These are phyloP conservation scores for Aphrocallistes beatrix DNA, from an alignment of 37 sponge, comb jelly and placozoan species.

Conservation along the genomic window DNA sequence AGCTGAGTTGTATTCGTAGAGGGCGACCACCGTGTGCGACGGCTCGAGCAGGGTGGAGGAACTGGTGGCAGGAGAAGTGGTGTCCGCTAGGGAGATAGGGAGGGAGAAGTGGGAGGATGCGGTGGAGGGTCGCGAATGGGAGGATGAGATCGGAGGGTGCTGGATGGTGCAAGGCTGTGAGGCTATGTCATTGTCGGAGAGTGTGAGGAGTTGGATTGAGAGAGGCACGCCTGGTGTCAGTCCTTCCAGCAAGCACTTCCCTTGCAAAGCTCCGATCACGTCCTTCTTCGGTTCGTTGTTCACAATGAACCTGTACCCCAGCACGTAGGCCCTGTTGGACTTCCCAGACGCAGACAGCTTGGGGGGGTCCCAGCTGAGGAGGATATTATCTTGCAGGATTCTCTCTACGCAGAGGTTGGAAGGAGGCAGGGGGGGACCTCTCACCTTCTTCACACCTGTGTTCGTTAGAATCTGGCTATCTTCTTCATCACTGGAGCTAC, in stretches of 20 bases:
- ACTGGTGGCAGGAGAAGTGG: not conserved
- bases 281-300: conserved; percentile 8
- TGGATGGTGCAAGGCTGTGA: not conserved
- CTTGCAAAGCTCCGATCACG: not conserved
- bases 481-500: not conserved
- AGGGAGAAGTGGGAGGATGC: not conserved
- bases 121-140: not conserved
- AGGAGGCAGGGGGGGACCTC: not conserved
- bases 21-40: conserved; percentile 29
- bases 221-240: not conserved
- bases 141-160: not conserved
- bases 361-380: conserved; percentile 23
- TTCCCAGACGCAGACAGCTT: conserved; percentile 6
- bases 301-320: conserved; percentile 18
- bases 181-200: not conserved
- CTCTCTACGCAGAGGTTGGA: conserved; percentile 23
- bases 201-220: not conserved
- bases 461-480: not conserved
- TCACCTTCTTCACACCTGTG: not conserved
- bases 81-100: conserved; percentile 4
- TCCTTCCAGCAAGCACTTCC: conserved; percentile 3
- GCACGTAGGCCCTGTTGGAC: conserved; percentile 18
- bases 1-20: conserved; percentile 36
- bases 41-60: not conserved
- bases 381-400: conserved; percentile 1